Evolutionary conservation across 1,140 invertebrate genomes (phyloP).

Genomic region (Conus betulinus): DNA sequence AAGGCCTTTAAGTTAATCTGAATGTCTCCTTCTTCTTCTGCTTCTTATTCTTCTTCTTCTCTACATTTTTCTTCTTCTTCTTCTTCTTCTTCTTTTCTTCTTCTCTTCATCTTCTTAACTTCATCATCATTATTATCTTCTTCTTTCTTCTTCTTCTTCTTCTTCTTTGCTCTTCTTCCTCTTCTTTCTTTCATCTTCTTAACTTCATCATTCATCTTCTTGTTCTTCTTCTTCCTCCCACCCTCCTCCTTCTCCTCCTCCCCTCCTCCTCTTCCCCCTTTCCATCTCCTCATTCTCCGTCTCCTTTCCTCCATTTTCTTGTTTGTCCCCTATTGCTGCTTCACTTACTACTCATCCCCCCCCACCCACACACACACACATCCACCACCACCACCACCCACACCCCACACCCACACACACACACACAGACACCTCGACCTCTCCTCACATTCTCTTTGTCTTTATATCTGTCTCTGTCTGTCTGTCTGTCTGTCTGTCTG

Average conservation of each 20-base stretch:
- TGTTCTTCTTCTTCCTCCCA: not conserved
- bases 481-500: not conserved
- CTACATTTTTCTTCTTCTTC: too few relatives aligned
- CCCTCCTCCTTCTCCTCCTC: not conserved
- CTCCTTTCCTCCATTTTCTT: not conserved
- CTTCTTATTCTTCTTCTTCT: too few relatives aligned
- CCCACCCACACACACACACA: not conserved
- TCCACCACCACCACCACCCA: not conserved
- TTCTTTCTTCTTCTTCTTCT: not conserved
- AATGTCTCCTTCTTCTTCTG: too few relatives aligned
- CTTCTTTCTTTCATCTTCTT: not conserved
- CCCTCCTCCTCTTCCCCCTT: not conserved
- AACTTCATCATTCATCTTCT: not conserved
- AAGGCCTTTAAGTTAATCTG: too few relatives aligned
- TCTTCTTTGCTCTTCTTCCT: not conserved
- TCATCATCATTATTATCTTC: too few relatives aligned
- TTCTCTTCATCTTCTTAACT: too few relatives aligned
- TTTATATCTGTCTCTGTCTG: not conserved
- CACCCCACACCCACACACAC: not conserved
- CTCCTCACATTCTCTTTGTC: not conserved
- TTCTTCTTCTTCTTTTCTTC: too few relatives aligned
- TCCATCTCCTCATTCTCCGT: not conserved
- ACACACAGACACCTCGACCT: not conserved
- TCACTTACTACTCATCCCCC: not conserved
- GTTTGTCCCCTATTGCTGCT: not conserved